Evolutionary conservation across 2,113 vertebrate genomes (phyloP).

Genomic region (Pteruthius melanotis): DNA sequence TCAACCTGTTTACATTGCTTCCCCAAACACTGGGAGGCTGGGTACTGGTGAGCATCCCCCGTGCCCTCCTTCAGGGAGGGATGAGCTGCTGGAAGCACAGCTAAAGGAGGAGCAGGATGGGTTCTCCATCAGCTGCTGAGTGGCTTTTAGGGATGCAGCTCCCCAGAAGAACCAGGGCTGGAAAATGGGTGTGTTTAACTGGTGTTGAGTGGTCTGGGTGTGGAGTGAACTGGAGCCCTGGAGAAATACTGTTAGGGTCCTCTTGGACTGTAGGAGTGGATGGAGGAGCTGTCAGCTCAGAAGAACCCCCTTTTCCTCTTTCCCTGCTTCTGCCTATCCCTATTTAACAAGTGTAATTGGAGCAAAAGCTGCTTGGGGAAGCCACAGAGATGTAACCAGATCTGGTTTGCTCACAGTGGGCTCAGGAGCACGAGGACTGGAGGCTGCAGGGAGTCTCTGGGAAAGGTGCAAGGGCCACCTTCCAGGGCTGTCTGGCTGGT

Average conservation of each 20-base stretch:
- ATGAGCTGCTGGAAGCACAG: neutral
- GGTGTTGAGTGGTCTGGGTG: accelerated
- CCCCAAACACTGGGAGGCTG: accelerated
- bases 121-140: neutral
- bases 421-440: neutral
- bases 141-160: neutral
- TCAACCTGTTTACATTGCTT: neutral
- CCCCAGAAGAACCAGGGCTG: neutral
- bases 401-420: neutral
- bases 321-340: neutral
- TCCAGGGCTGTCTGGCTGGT: neutral
- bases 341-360: neutral
- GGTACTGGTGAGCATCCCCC: neutral
- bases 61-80: neutral
- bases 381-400: neutral
- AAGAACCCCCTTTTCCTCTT: neutral
- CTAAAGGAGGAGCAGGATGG: neutral
- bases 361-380: neutral
- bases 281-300: neutral
- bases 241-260: neutral
- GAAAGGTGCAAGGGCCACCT: neutral
- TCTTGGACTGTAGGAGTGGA: neutral
- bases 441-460: neutral
- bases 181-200: neutral
- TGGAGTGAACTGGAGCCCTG: neutral